A percentile compares a stretch with the other conserved stretches of the same genome.
These are phyloP conservation scores for Epinephelus awoara DNA, from an alignment of 2,797 vertebrate species.

Conservation along the genomic window DNA sequence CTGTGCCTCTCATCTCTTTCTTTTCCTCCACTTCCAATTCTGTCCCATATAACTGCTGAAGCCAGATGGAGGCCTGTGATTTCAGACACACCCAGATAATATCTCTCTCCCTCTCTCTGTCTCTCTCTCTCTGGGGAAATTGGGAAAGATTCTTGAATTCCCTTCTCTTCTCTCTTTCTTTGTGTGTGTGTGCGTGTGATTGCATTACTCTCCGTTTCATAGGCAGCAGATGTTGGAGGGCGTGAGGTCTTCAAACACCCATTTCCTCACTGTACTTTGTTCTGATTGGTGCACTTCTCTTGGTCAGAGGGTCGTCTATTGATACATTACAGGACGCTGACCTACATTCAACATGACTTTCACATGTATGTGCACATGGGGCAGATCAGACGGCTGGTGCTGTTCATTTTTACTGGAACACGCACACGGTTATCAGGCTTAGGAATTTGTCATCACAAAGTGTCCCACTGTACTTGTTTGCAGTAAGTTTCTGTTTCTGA, in stretches of 20 bases:
- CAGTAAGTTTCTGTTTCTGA: slow-evolving; percentile 1
- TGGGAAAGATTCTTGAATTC: slow-evolving; percentile 71
- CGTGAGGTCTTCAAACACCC: slow-evolving; percentile 62
- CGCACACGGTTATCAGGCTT: background rate
- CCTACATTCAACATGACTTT: slow-evolving; percentile 29
- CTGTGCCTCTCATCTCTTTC: slow-evolving; percentile 45
- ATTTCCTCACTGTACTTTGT: slow-evolving; percentile 67
- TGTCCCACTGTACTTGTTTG: background rate
- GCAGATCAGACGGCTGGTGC: background rate
- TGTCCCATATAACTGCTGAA: slow-evolving; percentile 48
- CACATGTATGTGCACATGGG: slow-evolving; percentile 23
- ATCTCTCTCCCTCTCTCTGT: slow-evolving; percentile 49
- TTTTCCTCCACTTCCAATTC: slow-evolving; percentile 58
- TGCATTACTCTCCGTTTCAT: slow-evolving; percentile 67
- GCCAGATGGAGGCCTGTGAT: slow-evolving; percentile 72
- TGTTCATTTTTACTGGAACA: slow-evolving; percentile 10
- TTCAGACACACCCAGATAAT: slow-evolving; percentile 80
- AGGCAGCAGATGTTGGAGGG: slow-evolving; percentile 79
- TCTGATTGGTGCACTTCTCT: slow-evolving; percentile 55
- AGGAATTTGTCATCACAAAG: slow-evolving; percentile 19
- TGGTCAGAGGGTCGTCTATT: slow-evolving; percentile 28
- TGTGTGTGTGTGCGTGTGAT: slow-evolving; percentile 32
- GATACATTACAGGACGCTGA: slow-evolving; percentile 40
- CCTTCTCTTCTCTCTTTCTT: slow-evolving; percentile 40
- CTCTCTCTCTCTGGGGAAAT: slow-evolving; percentile 65